Conservation (phyloP, 2,113 vertebrate genomes). For the Oreochromis aureus region DNA sequence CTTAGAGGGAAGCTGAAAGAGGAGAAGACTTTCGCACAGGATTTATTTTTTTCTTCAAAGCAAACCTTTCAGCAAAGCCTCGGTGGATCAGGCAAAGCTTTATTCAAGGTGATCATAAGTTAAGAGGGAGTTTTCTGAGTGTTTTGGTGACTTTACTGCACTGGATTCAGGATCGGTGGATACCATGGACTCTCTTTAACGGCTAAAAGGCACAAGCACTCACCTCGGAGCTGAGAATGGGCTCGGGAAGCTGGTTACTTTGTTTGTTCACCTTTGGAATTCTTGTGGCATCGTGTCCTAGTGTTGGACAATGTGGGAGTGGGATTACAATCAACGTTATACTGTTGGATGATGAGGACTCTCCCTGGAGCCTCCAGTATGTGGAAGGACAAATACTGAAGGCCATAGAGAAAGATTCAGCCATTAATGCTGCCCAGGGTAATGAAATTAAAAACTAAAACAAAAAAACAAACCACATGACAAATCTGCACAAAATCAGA, state of each 20-base stretch:
- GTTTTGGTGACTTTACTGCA: not conserved
- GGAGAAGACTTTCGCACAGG: not conserved
- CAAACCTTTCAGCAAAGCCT: not conserved
- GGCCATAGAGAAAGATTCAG: slow-evolving; percentile 68
- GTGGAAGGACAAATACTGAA: slow-evolving; percentile 62
- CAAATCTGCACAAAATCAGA: not conserved
- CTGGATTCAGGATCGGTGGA: not conserved
- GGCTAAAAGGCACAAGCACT: not conserved
- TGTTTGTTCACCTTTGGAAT: slow-evolving; percentile 3
- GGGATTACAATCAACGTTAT: slow-evolving; percentile 79
- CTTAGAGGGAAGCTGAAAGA: not conserved
- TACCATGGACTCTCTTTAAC: not conserved
- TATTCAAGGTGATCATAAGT: not conserved
- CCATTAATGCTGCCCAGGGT: slow-evolving; percentile 44
- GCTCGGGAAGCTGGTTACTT: not conserved
- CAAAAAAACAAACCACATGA: not conserved
- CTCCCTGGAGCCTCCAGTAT: slow-evolving; percentile 63
- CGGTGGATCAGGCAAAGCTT: not conserved
- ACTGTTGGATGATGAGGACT: slow-evolving; percentile 77
- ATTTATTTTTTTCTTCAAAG: not conserved
- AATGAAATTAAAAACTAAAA: not conserved
- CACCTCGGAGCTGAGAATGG: slow-evolving; percentile 17
- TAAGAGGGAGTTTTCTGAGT: not conserved
- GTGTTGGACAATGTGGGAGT: slow-evolving; percentile 7
- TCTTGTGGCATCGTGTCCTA: not conserved